Percentiles rank a stretch among this genome's conserved stretches.
Conservation (phyloP, 2,888 invertebrate genomes). For the Tiphia femorata region DNA sequence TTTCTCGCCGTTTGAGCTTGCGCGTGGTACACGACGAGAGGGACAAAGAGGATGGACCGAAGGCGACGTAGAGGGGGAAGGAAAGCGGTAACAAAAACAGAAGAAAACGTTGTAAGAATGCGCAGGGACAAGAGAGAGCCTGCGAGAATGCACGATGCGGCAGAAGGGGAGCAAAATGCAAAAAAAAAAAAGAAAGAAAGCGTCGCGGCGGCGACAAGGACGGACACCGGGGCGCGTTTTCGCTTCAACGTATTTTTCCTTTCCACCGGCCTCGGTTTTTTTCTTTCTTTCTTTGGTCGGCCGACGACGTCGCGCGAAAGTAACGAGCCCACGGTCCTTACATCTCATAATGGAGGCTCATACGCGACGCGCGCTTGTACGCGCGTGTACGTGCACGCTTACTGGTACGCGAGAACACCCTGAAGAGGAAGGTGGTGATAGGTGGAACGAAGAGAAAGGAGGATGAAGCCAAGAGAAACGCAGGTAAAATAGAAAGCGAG, state of each 20-base stretch:
- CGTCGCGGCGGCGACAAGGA: neutral
- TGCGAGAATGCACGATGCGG: too few relatives aligned
- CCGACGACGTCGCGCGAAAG: slow-evolving; percentile 3
- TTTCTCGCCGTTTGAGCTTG: too few relatives aligned
- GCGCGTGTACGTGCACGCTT: neutral
- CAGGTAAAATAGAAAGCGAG: too few relatives aligned
- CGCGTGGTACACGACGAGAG: too few relatives aligned
- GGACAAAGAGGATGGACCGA: too few relatives aligned
- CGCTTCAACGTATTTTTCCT: slow-evolving; percentile 1
- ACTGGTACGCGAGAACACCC: neutral
- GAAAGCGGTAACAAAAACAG: too few relatives aligned
- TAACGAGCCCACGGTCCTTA: slow-evolving; percentile 21
- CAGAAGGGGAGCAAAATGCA: neutral
- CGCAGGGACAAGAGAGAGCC: too few relatives aligned
- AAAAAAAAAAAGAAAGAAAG: neutral
- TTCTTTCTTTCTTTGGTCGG: slow-evolving; percentile 5
- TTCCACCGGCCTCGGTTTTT: neutral
- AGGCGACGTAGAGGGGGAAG: too few relatives aligned
- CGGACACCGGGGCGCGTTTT: neutral
- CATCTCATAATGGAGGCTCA: slow-evolving; percentile 5
- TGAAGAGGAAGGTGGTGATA: too few relatives aligned
- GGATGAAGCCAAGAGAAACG: too few relatives aligned
- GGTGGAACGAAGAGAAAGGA: too few relatives aligned
- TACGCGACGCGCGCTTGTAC: neutral
- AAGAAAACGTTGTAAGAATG: too few relatives aligned